Percentiles rank a stretch among this genome's conserved stretches.
Conservation (phyloP, 2,797 vertebrate genomes). For the Vultur gryphus region DNA sequence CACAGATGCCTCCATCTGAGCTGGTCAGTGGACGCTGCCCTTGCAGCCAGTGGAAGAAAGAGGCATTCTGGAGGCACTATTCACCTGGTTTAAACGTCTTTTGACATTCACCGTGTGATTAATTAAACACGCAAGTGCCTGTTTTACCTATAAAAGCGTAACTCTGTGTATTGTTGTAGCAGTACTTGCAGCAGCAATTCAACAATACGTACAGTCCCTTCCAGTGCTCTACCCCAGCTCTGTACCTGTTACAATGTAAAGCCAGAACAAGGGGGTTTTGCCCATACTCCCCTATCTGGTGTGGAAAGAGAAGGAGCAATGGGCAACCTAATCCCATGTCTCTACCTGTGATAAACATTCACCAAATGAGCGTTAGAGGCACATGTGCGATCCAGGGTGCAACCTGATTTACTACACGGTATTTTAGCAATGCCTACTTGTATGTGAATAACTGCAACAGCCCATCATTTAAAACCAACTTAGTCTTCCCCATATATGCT, state of each 20-base stretch:
- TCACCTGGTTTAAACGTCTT: background rate
- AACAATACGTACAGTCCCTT: background rate
- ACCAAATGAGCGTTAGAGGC: background rate
- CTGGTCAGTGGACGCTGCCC: background rate
- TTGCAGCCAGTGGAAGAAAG: background rate
- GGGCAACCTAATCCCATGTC: background rate
- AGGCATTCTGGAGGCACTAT: background rate
- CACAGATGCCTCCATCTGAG: background rate
- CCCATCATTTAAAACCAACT: background rate
- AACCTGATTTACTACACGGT: background rate
- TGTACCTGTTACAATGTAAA: fast-evolving
- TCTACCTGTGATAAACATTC: background rate
- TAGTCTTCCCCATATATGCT: background rate
- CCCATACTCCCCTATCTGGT: background rate
- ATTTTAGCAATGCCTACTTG: background rate
- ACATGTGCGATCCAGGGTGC: background rate
- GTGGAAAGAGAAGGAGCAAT: background rate
- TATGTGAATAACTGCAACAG: background rate
- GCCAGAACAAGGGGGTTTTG: background rate
- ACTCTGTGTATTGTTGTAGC: background rate
- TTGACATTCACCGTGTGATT: background rate
- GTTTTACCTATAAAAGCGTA: background rate
- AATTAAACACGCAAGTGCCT: background rate
- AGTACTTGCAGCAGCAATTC: background rate
- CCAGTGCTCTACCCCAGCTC: background rate